Evolutionary conservation across 2,888 invertebrate genomes (phyloP), one percentile per base, ranked within the genome.

Genomic region (Pollenia labialis): DNA sequence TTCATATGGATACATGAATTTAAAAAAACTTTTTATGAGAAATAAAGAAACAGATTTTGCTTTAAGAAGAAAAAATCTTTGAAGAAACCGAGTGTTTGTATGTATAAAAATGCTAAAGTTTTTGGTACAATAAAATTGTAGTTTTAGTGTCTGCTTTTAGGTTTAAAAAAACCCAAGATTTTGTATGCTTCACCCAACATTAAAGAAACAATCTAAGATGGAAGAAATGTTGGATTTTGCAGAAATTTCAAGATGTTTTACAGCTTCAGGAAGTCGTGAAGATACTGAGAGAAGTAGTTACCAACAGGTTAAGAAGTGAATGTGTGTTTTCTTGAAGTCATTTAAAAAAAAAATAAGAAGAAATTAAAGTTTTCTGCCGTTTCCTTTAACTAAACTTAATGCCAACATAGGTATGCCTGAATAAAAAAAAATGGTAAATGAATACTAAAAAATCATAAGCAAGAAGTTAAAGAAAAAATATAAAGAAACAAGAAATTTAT

Each of bases 241-340:
- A n/a, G n/a, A 12, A 46, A 10, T 54, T 44, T 10, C 32, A 56
- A 77, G 32, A 52, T 68, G 68, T 40, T 40, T 68, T 52, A 23
- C 1, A 40, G 32, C 10, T 9, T 4, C 7, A 52, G 16, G 11
- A 68, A 40, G 6, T 12, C 1, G 14, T 14, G 16, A 46, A n/a
- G 40, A 10, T 23, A 23, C 23, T 23, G 23, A 48, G 6, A 4
- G 18, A 42, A 58, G 8, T 12, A 12, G 16, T 48, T 4, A 6
- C 32, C 6, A 48, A 18, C 44, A 44, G 14, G 76, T 14, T 18
- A 4, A 77, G 82, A 89, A 89, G 88, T 85, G 88, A 85, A 75
- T 85, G 85, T 77, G 71, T 48, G 72, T 69, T 48, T 3, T 77
- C 32, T 62, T 76, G 81, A 75, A 80, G 71, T 40, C 40, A 81